Conservation (phyloP, 2,888 invertebrate genomes). For the Endotricha flammealis region DNA sequence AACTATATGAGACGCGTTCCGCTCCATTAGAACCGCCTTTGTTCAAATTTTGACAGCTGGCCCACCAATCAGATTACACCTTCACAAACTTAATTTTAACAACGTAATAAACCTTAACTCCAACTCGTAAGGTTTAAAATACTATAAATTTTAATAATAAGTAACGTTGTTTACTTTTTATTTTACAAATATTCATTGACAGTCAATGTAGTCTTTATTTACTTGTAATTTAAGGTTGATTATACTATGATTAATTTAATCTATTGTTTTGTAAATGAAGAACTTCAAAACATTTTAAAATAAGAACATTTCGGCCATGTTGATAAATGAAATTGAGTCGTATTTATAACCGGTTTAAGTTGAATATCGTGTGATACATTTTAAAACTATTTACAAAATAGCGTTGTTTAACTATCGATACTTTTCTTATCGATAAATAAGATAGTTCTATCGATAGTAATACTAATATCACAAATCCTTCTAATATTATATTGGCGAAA, state of each 20-base stretch:
- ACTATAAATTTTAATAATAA: neutral
- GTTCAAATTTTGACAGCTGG: conserved; percentile 62
- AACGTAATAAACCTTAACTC: neutral
- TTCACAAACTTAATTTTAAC: conserved; percentile 9
- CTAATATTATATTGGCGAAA: too few relatives aligned
- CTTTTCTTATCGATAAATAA: too few relatives aligned
- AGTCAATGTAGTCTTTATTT: neutral
- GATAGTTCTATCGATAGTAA: too few relatives aligned
- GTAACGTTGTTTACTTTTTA: neutral
- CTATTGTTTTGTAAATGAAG: too few relatives aligned
- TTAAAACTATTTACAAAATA: too few relatives aligned
- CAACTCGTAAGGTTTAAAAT: conserved; percentile 6
- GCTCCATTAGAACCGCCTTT: conserved; percentile 58
- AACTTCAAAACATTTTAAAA: too few relatives aligned
- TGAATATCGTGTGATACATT: too few relatives aligned
- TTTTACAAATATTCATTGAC: neutral
- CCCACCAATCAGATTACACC: conserved; percentile 45
- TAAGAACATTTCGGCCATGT: too few relatives aligned
- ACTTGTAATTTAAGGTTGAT: neutral
- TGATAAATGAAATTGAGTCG: too few relatives aligned
- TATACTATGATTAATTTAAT: neutral
- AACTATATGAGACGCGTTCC: conserved; percentile 40
- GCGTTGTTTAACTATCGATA: too few relatives aligned
- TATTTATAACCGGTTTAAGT: too few relatives aligned
- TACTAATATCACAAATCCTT: too few relatives aligned